A percentile compares a stretch with the other conserved stretches of the same genome.
These are phyloP conservation scores for Crypturellus tataupa DNA, from an alignment of 2,797 vertebrate genomes.

Conservation along the genomic window DNA sequence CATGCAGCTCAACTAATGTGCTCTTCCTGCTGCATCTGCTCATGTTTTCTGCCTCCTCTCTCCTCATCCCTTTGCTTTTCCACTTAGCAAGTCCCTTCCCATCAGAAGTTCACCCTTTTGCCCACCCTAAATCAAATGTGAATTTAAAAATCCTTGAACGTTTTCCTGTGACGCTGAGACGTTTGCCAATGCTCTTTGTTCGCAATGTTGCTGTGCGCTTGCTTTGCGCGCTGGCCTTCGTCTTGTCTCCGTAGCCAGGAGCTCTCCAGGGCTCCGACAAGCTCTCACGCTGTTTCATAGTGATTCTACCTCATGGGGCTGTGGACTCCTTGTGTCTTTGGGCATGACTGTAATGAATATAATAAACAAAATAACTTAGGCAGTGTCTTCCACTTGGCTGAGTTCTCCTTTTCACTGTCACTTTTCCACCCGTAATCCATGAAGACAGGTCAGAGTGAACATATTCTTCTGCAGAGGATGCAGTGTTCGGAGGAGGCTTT, in stretches of 20 bases:
- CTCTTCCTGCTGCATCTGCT: background rate
- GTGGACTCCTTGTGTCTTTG: fast-evolving
- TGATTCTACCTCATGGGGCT: background rate
- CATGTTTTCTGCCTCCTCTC: background rate
- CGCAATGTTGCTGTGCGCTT: background rate
- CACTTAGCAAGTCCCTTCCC: background rate
- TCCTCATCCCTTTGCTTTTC: background rate
- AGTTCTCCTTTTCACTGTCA: constrained; percentile 3
- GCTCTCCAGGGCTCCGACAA: background rate
- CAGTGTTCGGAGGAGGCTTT: background rate
- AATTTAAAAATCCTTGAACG: background rate
- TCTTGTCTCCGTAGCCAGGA: background rate
- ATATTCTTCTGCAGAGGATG: background rate
- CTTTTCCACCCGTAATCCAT: fast-evolving
- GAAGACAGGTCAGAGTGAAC: background rate
- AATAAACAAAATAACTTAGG: constrained; percentile 15
- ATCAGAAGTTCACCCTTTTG: fast-evolving
- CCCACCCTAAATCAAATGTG: background rate
- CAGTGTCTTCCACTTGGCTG: background rate
- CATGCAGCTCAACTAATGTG: background rate
- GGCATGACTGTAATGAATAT: constrained; percentile 10
- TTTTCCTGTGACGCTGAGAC: background rate
- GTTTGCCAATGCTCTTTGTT: background rate
- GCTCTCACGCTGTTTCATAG: background rate
- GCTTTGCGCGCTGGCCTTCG: background rate